Percentiles rank a stretch among this genome's conserved stretches.
phyloP scores from a whole-genome alignment of 2,797 vertebrate genomes.

The Hyperoplus lanceolatus region DNA sequence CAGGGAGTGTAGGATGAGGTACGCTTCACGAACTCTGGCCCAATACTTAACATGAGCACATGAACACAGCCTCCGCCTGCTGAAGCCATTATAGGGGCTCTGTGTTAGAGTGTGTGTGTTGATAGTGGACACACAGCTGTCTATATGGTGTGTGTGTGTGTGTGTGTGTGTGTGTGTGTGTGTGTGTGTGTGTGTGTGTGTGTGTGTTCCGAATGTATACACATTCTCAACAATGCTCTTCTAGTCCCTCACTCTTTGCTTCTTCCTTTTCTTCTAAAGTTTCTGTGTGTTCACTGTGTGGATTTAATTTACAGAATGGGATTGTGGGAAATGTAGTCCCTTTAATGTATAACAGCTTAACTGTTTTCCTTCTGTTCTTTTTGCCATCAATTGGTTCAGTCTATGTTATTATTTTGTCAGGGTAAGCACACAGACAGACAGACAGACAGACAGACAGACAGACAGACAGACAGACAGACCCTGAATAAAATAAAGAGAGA shows the following conservation, averaged over 20 bases:
- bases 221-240: constrained; percentile 20
- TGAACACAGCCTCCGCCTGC: constrained; percentile 28
- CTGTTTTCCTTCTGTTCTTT: neutral
- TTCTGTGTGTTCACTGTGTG: neutral
- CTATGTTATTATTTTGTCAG: neutral
- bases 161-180: constrained; percentile 41
- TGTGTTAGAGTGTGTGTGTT: constrained; percentile 45
- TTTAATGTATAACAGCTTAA: neutral
- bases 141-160: constrained; percentile 26
- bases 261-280: neutral
- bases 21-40: constrained; percentile 45
- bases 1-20: constrained; percentile 53
- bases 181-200: constrained; percentile 41
- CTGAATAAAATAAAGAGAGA: neutral
- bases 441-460: too few species aligned
- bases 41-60: constrained; percentile 7
- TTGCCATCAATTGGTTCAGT: neutral
- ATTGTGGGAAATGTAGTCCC: constrained; percentile 24
- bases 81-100: constrained; percentile 6
- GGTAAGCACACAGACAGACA: neutral
- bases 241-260: neutral
- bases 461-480: neutral
- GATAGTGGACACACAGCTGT: constrained; percentile 61
- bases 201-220: constrained; percentile 27
- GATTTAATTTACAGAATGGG: neutral